A percentile compares a stretch with the other conserved stretches of the same genome.
These are phyloP conservation scores for Ormyrus nitidulus DNA, from an alignment of 2,888 invertebrate genomes.

Conservation along the genomic window DNA sequence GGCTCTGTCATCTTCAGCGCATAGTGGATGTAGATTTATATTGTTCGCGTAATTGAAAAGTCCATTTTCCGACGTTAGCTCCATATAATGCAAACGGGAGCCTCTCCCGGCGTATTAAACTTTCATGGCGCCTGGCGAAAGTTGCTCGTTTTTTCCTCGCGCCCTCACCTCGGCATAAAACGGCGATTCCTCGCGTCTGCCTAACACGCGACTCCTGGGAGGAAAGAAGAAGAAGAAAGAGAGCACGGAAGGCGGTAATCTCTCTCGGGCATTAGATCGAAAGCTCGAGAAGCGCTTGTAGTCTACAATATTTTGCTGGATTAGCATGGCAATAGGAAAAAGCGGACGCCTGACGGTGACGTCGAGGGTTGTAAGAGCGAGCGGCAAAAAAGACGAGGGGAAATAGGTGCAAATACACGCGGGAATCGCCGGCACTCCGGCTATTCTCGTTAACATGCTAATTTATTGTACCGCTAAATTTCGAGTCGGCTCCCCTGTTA, in stretches of 20 bases:
- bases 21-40: conserved; percentile 32
- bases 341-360: conserved; percentile 57
- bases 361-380: conserved; percentile 25
- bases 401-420: conserved; percentile 52
- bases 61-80: conserved; percentile 40
- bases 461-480: conserved; percentile 73
- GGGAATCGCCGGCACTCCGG: conserved; percentile 23
- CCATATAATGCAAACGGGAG: conserved; percentile 21
- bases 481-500: conserved; percentile 46
- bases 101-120: conserved; percentile 23
- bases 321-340: conserved; percentile 70
- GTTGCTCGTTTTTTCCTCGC: conserved; percentile 6
- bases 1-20: no score
- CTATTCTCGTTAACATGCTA: conserved; percentile 72
- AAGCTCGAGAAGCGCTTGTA: conserved; percentile 68
- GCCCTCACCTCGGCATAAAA: conserved; percentile 27
- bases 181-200: conserved; percentile 36
- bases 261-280: conserved; percentile 63
- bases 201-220: conserved; percentile 33
- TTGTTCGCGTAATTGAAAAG: conserved; percentile 44
- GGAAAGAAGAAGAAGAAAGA: conserved; percentile 42
- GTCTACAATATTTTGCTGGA: conserved; percentile 73
- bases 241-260: conserved; percentile 62
- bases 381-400: conserved; percentile 27
- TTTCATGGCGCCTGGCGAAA: conserved; percentile 32